phyloP scores from a whole-genome alignment of 1,140 invertebrate species.

The Drosophila funebris region DNA sequence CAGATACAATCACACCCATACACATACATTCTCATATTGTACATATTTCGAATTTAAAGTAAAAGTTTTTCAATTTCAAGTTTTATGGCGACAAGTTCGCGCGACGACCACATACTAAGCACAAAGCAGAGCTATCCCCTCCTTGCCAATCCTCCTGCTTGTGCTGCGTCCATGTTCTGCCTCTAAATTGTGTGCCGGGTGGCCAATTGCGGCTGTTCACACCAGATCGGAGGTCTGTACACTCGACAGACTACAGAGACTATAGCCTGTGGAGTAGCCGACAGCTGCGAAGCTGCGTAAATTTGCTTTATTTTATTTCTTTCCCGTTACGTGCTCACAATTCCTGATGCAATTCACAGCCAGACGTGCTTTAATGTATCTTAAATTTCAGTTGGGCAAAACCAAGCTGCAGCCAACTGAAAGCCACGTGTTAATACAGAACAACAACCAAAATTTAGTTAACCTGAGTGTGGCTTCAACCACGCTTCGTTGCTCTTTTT shows the following conservation, averaged over 20 bases:
- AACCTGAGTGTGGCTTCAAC: conserved; percentile 24
- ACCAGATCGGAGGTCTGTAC: conserved; percentile 6
- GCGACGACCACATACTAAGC: background rate
- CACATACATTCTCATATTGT: conserved; percentile 22
- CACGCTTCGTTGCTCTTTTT: background rate
- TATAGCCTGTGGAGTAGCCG: conserved; percentile 8
- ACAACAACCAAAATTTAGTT: conserved; percentile 16
- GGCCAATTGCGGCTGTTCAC: conserved; percentile 34
- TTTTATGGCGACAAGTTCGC: conserved; percentile 75
- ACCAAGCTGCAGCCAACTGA: background rate
- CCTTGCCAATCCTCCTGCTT: background rate
- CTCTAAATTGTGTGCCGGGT: conserved; percentile 16
- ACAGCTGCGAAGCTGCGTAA: conserved; percentile 44
- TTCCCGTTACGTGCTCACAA: conserved; percentile 62
- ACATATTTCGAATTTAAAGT: conserved; percentile 68
- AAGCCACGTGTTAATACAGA: conserved; percentile 38
- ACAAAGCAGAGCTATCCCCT: background rate
- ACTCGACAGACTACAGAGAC: background rate
- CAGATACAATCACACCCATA: conserved; percentile 17
- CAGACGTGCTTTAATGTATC: conserved; percentile 37
- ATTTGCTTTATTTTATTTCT: conserved; percentile 72
- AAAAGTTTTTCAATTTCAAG: conserved; percentile 81
- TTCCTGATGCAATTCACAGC: conserved; percentile 51
- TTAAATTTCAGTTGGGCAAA: background rate
- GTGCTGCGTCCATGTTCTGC: background rate